A percentile compares a stretch with the other conserved stretches of the same genome.
Conservation (phyloP, 2,888 invertebrate genomes). For the Monopis laevigella region DNA sequence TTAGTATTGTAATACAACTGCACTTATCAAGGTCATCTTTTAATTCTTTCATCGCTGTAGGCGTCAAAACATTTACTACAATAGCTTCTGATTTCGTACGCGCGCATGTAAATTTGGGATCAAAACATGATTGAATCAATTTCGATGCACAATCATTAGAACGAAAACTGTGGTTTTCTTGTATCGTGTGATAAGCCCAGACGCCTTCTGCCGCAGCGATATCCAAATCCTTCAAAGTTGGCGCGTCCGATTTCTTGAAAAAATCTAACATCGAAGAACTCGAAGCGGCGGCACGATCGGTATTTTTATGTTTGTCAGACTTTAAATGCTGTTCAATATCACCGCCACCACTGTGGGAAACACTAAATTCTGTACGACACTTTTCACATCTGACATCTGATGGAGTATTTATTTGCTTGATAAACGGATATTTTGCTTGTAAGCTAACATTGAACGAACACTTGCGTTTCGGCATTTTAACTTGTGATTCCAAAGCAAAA, state of each 20-base stretch:
- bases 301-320: constrained; percentile 23
- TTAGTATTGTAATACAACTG: constrained; percentile 23
- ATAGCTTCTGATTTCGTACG: constrained; percentile 24
- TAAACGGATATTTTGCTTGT: constrained; percentile 11
- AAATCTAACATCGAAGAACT: constrained; percentile 16
- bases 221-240: constrained; percentile 22
- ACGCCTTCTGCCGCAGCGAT: constrained; percentile 14
- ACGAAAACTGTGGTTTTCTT: constrained; percentile 14
- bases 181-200: constrained; percentile 19
- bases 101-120: constrained; percentile 26
- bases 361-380: constrained; percentile 23
- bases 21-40: constrained; percentile 22
- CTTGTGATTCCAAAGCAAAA: constrained; percentile 13
- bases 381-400: constrained; percentile 17
- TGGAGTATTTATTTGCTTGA: constrained; percentile 1
- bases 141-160: constrained; percentile 20
- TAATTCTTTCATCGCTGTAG: constrained; percentile 22
- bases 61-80: constrained; percentile 25
- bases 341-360: constrained; percentile 18
- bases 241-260: constrained; percentile 20
- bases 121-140: constrained; percentile 24
- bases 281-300: constrained; percentile 20
- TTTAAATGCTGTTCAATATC: constrained; percentile 24
- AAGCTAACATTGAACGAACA: constrained; percentile 13
- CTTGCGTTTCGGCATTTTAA: constrained; percentile 14